Evolutionary conservation across 2,797 vertebrate genomes (phyloP).

Genomic region (Micromesistius poutassou): DNA sequence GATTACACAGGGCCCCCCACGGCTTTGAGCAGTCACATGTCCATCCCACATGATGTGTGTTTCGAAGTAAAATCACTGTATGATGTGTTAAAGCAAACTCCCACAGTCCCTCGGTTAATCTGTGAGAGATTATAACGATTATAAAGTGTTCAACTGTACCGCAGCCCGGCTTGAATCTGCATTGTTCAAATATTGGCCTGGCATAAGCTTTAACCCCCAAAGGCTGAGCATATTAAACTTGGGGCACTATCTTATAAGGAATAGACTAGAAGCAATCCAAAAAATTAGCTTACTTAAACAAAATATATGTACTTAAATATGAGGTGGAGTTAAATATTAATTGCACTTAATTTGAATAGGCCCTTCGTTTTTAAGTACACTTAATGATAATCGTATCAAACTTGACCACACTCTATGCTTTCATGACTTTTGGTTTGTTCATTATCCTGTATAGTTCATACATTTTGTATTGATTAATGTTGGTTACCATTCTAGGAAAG

Average conservation of each 20-base stretch:
- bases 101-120: neutral
- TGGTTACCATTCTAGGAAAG: too few species aligned
- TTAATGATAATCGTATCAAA: neutral
- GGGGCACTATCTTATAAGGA: neutral
- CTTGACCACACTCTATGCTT: too few species aligned
- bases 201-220: neutral
- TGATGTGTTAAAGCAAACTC: neutral
- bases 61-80: neutral
- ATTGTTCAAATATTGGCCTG: neutral
- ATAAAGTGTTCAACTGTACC: neutral
- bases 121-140: neutral
- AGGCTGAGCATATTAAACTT: neutral
- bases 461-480: too few species aligned
- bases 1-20: too few species aligned
- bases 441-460: too few species aligned
- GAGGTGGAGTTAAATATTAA: neutral
- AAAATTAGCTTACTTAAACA: neutral
- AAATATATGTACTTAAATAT: neutral
- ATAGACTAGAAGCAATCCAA: neutral
- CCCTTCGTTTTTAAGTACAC: neutral
- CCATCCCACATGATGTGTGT: neutral
- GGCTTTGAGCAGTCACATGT: neutral
- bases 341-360: neutral
- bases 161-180: neutral
- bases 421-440: too few species aligned